phyloP scores from a whole-genome alignment of 2,888 invertebrate species.

The Petrophora chlorosata region DNA sequence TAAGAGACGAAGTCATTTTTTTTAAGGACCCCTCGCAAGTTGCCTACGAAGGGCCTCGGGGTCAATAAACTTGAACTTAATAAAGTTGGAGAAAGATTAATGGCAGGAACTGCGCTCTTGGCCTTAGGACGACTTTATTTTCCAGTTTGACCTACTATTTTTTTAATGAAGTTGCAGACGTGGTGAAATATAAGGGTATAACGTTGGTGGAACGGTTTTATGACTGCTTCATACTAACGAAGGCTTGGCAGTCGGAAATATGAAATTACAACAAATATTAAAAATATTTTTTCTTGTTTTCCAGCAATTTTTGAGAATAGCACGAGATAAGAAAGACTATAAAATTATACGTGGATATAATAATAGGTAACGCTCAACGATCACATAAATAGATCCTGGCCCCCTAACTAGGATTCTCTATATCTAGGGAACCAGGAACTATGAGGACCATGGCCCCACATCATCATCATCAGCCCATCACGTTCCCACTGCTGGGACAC shows the following conservation, averaged over 20 bases:
- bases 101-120: slow-evolving; percentile 26
- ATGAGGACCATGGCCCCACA: too few relatives aligned
- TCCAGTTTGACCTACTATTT: slow-evolving; percentile 15
- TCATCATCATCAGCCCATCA: too few relatives aligned
- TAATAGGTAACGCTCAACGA: too few relatives aligned
- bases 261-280: background rate
- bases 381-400: too few relatives aligned
- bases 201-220: slow-evolving; percentile 2
- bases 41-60: slow-evolving; percentile 26
- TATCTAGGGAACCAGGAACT: too few relatives aligned
- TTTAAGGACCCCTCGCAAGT: slow-evolving; percentile 24
- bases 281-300: background rate
- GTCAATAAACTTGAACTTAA: slow-evolving; percentile 37
- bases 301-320: background rate
- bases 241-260: background rate
- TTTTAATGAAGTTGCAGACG: slow-evolving; percentile 19
- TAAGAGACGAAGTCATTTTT: slow-evolving; percentile 43
- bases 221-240: slow-evolving; percentile 1
- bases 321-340: too few relatives aligned
- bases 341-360: too few relatives aligned
- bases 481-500: too few relatives aligned
- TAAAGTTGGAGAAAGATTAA: slow-evolving; percentile 37
- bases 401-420: too few relatives aligned
- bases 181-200: slow-evolving; percentile 12
- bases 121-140: slow-evolving; percentile 26